Base-by-base conservation (phyloP, 1,140 invertebrate species). In the Drosophila auraria region DNA sequence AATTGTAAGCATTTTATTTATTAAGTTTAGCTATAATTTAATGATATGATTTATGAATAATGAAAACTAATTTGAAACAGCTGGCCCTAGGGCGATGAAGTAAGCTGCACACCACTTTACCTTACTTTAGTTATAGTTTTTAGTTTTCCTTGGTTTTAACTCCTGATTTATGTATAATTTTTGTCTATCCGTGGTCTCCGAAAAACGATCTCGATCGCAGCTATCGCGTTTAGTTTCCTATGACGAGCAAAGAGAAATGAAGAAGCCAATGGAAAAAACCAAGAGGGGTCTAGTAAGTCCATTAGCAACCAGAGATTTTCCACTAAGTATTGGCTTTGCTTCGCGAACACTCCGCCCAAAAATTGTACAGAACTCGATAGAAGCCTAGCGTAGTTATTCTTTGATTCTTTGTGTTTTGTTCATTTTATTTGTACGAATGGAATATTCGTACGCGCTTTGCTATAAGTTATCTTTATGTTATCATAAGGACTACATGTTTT, bases 1-100 rank as follows among this genome's bases (percentile, higher is more conserved):
- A 93, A 94, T 95, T 93, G 95, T 96, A 95, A 96, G 95, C 82
- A 79, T 82, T 72, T 45, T 30, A 60, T 80, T 87, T 80, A 38
- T 83, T 80, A 73, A 51, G 57, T 70, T 72, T 45, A 53, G 50
- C 61, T 65, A 69, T 80, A 47, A 71, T 79, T 75, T 90, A 78
- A 58, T 36, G 7, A 23, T 65, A 62, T 77, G 70, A 33, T 68
- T 60, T 69, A 78, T 62, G 38, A 47, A 70, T 62, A 92, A 56
- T 60, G 11, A 53, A 45, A 79, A 79, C 56, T 47, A 66, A 64
- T 78, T 62, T 53, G 49, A 72, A 59, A 42, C 81, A 91, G 87
- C 87, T 92, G 93, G 69, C 92, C 94, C 62, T 95, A 94, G 76
- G 92, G 94, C 87, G 91, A 93, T 93, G 94, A 94, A 92, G 95